Base-by-base conservation (phyloP, 2,113 vertebrate genomes). In the Corythornis madagascariensis region DNA sequence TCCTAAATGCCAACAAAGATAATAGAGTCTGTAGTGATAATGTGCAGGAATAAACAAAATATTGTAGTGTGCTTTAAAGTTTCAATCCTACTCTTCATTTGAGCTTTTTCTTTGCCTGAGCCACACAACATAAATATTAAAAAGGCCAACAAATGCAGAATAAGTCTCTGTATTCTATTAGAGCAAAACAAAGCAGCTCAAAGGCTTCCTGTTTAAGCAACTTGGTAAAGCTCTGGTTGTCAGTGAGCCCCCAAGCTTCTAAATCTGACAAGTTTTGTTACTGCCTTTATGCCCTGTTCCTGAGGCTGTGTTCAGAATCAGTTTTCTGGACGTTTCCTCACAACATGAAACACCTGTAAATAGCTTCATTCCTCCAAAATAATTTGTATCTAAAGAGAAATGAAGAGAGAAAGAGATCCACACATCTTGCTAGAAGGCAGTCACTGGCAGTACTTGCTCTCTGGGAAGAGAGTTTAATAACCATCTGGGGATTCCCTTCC, bases 1-100 rank as follows among this genome's bases (percentile, higher is more conserved):
- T 74, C 67, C 57, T 56, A 75, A 80, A 82, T 73, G 66, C 59
- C 78, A 76, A 47, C 38, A 79, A 55, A 92, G 55, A 86, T 38
- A 67, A 85, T 56, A 0, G 4, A 50, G 35, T 86, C 77, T 82
- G 45, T 63, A 78, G 33, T 33, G 55, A 67, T 42, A 57, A 90
- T 86, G 38, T 33, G 29, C 55, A 94, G 72, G 19, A 89, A 79
- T 71, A 93, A 92, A 59, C 40, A 86, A 71, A 91, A 85, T 9
- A 35, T 22, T 69, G 48, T 24, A 60, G 29, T 45, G 48, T 18
- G 25, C 45, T 80, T 78, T 85, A 87, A 85, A 72, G 42, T 83
- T 59, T 84, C 29, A 67, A 31, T 42, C 40, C 7, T 50, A 6
- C 47, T 60, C 48, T 80, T 45, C 47, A 56, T 71, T 25, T 55